Conservation (phyloP, 2,797 vertebrate genomes). For the Enteromius unitaeniatus region DNA sequence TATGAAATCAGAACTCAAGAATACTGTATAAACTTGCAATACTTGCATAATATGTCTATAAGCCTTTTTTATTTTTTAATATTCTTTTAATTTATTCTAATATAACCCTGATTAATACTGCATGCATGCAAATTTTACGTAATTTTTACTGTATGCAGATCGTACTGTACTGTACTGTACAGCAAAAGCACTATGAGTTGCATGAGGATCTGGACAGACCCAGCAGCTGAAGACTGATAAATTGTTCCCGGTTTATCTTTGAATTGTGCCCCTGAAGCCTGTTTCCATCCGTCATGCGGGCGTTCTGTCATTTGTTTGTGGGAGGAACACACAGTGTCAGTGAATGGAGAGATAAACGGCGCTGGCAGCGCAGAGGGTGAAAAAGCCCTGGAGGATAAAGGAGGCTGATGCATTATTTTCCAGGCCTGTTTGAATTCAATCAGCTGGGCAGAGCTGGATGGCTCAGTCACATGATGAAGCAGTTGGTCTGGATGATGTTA, state of each 20-base stretch:
- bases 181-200: background rate
- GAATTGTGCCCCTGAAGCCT: background rate
- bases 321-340: background rate
- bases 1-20: background rate
- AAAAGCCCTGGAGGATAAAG: conserved; percentile 7
- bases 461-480: conserved; percentile 12
- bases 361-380: background rate
- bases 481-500: conserved; percentile 24
- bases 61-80: background rate
- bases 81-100: fast-evolving
- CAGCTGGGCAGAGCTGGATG: background rate
- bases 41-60: too few species aligned
- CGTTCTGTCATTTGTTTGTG: background rate
- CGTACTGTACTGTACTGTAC: background rate
- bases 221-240: background rate
- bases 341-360: conserved; percentile 3
- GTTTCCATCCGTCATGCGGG: background rate
- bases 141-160: background rate
- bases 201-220: background rate
- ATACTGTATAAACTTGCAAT: too few species aligned
- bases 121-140: background rate
- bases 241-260: background rate
- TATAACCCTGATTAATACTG: background rate
- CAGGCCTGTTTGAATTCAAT: conserved; percentile 21
- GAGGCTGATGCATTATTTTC: conserved; percentile 4